These are phyloP conservation scores for Cecropterus lyciades DNA, from an alignment of 1,140 invertebrate species.

Conservation along the genomic window DNA sequence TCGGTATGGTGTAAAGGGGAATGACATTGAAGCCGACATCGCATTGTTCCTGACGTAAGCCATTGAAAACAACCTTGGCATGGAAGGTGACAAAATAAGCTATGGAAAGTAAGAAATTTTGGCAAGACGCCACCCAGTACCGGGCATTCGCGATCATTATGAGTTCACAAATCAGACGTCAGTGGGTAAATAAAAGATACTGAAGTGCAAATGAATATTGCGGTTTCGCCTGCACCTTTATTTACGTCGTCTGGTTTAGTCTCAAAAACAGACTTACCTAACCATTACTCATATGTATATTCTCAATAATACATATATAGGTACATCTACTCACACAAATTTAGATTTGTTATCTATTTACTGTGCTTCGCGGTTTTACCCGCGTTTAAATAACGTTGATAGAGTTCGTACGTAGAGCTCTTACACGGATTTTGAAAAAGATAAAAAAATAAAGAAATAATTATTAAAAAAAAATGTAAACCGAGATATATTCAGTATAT, in stretches of 20 bases:
- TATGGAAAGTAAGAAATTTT: conserved; percentile 54
- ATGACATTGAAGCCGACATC: conserved; percentile 48
- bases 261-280: background rate
- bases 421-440: no score
- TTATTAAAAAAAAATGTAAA: no score
- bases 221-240: background rate
- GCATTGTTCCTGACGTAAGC: conserved; percentile 43
- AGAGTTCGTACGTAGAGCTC: no score
- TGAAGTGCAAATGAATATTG: conserved; percentile 14
- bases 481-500: no score
- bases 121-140: conserved; percentile 54
- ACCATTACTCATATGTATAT: no score
- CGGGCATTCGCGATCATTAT: conserved; percentile 38
- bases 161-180: conserved; percentile 8
- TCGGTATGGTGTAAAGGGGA: conserved; percentile 38
- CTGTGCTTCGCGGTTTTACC: no score
- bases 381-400: no score
- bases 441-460: no score
- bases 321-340: no score
- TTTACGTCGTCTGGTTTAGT: background rate
- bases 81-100: conserved; percentile 65
- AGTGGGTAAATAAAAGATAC: background rate
- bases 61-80: conserved; percentile 62
- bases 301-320: no score
- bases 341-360: no score